Evolutionary conservation across 2,888 invertebrate species (phyloP), one percentile per base, ranked within the genome.

Genomic region (Gandaritis pyraliata): DNA sequence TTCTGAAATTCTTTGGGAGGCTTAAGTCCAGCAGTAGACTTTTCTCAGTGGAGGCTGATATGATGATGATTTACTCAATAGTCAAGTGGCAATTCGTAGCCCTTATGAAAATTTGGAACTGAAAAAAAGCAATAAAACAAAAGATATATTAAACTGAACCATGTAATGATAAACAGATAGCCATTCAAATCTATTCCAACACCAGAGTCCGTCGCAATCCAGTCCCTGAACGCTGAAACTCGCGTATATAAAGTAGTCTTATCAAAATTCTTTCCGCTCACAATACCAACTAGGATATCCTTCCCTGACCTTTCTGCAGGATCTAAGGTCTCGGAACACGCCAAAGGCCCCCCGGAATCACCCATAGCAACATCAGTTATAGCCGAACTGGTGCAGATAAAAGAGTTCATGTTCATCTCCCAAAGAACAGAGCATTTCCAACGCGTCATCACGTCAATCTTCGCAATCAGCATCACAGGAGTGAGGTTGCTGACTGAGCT

Each of bases 311-410:
- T 39, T 47, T 83, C 82, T 0, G 43, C 69, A 0, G 79, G 73
- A 30, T 85, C 83, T 0, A 49, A 38, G 0, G 82, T 82, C 1
- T 59, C 71, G 2, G 62, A 70, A 56, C 90, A 89, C 1, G 75
- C 72, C 29, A 90, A 61, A 0, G 89, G 90, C 0, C 89, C 86
- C 0, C 88, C 90, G 0, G 89, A 89, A 61, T 89, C 90, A 0
- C 88, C 89, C 4, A 65, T 70, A 0, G 80, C 72, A 0, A 84
- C 82, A 48, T 85, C 86, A 0, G 76, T 64, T 0, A 80, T 12
- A 0, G 67, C 63, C 0, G 82, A 79, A 58, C 76, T 73, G 0
- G 85, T 73, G 65, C 87, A 86, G 15, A 86, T 70, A 18, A 71
- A 83, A 0, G 58, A 52, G 48, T 76, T 73, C 87, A 87, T 84